These are phyloP conservation scores for Syrphus vitripennis DNA, from an alignment of 2,888 invertebrate species.

Conservation along the genomic window DNA sequence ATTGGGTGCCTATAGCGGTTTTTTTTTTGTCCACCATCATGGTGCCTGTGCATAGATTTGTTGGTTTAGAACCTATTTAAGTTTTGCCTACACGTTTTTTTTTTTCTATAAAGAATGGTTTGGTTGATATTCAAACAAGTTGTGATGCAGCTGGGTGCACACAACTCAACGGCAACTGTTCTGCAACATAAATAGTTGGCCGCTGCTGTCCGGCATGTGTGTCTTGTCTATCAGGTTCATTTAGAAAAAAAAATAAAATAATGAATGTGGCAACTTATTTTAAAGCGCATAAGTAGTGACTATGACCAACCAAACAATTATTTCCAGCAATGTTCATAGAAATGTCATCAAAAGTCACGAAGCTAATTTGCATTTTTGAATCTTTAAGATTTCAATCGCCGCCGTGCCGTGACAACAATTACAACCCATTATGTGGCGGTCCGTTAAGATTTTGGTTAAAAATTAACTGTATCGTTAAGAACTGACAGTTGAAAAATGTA, in stretches of 20 bases:
- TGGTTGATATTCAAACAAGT: slow-evolving; percentile 43
- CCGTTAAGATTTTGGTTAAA: slow-evolving; percentile 11
- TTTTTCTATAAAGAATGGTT: not conserved
- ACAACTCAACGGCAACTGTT: not conserved
- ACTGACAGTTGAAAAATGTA: not conserved
- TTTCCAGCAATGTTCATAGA: not conserved
- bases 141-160: slow-evolving; percentile 32
- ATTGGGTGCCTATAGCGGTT: slow-evolving; percentile 46
- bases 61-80: slow-evolving; percentile 16
- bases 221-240: slow-evolving; percentile 34
- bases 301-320: slow-evolving; percentile 34
- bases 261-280: slow-evolving; percentile 22
- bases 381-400: slow-evolving; percentile 18
- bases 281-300: slow-evolving; percentile 4
- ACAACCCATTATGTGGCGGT: slow-evolving; percentile 10
- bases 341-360: slow-evolving; percentile 39
- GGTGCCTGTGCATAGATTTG: not conserved
- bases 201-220: not conserved
- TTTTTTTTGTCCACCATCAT: not conserved
- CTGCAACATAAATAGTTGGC: not conserved
- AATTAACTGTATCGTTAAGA: not conserved
- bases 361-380: not conserved
- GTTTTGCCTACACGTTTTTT: not conserved
- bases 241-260: slow-evolving; percentile 25
- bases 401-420: too few relatives aligned